phyloP scores from a whole-genome alignment of 2,113 vertebrate species.

The Casuarius casuarius region DNA sequence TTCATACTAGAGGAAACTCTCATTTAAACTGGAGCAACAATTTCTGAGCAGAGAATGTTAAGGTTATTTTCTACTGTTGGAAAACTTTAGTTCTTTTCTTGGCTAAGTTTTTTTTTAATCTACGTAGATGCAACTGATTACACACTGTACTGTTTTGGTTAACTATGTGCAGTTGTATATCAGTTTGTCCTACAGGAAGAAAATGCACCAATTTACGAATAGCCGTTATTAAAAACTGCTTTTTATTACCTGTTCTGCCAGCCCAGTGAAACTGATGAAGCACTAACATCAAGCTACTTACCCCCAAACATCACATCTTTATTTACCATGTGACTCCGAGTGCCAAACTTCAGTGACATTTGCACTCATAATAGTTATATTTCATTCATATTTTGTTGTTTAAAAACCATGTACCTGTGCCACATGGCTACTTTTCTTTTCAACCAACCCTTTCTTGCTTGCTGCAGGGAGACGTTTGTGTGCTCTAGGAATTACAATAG shows the following conservation, averaged over 20 bases:
- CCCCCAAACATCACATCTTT: neutral
- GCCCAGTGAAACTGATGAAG: neutral
- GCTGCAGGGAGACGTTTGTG: accelerated
- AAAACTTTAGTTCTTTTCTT: neutral
- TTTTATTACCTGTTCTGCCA: neutral
- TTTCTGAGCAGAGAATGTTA: neutral
- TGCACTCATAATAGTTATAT: neutral
- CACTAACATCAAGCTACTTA: neutral
- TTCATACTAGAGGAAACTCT: neutral
- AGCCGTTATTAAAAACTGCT: neutral
- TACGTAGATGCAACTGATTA: neutral
- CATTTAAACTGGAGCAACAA: neutral
- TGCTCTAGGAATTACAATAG: neutral
- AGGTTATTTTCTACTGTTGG: neutral
- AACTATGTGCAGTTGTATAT: neutral
- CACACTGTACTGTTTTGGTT: neutral
- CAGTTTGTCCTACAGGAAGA: neutral
- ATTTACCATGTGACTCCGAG: accelerated
- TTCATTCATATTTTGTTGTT: neutral
- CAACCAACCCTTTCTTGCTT: neutral
- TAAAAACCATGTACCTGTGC: accelerated
- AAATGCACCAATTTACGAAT: neutral
- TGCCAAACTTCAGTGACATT: neutral
- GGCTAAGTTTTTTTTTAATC: neutral
- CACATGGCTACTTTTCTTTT: accelerated